Percentiles rank a stretch among this genome's conserved stretches.
Evolutionary conservation across 2,888 invertebrate genomes (phyloP).

Genomic region (Glyphotaelius pellucidus): DNA sequence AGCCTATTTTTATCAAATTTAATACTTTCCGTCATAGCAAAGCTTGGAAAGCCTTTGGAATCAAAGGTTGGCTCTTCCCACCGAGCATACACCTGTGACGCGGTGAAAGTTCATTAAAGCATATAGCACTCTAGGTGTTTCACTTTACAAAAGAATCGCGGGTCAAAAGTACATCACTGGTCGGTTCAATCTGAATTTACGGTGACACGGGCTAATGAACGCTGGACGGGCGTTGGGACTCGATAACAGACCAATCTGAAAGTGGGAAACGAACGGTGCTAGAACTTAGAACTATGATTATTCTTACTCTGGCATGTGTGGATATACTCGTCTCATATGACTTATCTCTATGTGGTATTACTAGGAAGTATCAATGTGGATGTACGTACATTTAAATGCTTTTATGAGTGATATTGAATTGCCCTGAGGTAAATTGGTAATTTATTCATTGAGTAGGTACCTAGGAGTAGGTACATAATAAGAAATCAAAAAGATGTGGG

Average conservation of each 20-base stretch:
- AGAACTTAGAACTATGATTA: neutral
- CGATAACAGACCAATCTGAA: slow-evolving; percentile 23
- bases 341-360: neutral
- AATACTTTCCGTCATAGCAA: neutral
- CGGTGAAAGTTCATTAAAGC: slow-evolving; percentile 66
- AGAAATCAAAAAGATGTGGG: neutral
- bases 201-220: slow-evolving; percentile 62
- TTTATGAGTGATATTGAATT: neutral
- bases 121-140: slow-evolving; percentile 62
- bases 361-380: neutral
- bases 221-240: slow-evolving; percentile 13
- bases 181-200: slow-evolving; percentile 55
- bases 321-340: neutral
- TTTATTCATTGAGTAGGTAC: neutral
- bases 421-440: neutral
- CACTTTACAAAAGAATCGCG: slow-evolving; percentile 59
- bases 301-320: neutral
- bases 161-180: slow-evolving; percentile 59
- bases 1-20: no score
- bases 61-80: slow-evolving; percentile 45
- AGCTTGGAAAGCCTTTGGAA: neutral
- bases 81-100: slow-evolving; percentile 59
- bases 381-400: neutral
- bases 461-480: neutral
- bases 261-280: neutral